Percentiles rank a stretch among this genome's conserved stretches.
Conservation (phyloP, 2,888 invertebrate species). For the Micoletzkya japonica region DNA sequence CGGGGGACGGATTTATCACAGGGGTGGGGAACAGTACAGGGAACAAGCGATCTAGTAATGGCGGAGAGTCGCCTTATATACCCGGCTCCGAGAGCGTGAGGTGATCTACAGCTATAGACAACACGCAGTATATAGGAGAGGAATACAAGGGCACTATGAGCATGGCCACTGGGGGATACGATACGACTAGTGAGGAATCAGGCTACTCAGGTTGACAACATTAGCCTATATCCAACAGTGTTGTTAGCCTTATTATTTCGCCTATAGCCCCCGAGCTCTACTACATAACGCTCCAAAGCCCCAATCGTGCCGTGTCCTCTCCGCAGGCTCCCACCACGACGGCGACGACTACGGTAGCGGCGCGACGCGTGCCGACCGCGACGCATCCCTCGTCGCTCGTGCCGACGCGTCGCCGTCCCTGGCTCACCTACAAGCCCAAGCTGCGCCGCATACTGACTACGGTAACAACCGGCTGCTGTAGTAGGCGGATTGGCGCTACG, state of each 20-base stretch:
- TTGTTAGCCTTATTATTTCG: neutral
- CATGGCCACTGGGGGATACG: neutral
- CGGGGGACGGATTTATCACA: too few species aligned
- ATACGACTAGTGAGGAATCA: too few species aligned
- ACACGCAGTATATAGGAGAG: neutral
- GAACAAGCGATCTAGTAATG: too few species aligned
- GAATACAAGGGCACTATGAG: neutral
- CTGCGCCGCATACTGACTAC: conserved; percentile 7
- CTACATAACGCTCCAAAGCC: too few species aligned
- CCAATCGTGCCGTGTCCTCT: neutral
- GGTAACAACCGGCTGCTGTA: conserved; percentile 8
- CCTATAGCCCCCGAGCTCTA: neutral
- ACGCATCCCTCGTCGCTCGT: conserved; percentile 1
- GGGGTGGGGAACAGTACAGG: too few species aligned
- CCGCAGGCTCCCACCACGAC: neutral
- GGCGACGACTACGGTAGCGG: neutral
- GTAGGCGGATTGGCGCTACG: too few species aligned
- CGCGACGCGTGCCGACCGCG: neutral
- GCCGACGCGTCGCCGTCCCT: conserved; percentile 20
- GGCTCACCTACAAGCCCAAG: conserved; percentile 29
- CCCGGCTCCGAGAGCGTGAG: too few species aligned
- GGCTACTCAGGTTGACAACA: neutral
- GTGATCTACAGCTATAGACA: too few species aligned
- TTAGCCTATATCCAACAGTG: neutral
- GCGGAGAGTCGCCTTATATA: too few species aligned